A percentile compares a stretch with the other conserved stretches of the same genome.
These are phyloP conservation scores for Gari tellinella DNA, from an alignment of 2,888 invertebrate species.

Conservation along the genomic window DNA sequence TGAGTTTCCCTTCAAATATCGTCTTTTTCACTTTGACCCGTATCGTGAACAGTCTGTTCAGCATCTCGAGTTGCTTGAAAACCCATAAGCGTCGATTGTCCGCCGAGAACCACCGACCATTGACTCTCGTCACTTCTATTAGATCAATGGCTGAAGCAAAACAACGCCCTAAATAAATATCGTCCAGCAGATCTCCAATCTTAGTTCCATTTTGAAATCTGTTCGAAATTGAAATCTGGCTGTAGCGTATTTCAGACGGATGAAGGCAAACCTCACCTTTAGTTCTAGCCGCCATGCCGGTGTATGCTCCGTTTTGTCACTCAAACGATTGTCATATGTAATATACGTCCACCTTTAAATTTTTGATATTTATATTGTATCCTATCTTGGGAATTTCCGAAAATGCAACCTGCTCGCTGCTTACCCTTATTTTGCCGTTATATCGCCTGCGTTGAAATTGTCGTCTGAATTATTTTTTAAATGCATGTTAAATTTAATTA, in stretches of 20 bases:
- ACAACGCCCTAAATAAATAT: constrained; percentile 38
- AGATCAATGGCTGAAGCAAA: constrained; percentile 27
- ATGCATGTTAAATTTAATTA: too few species aligned
- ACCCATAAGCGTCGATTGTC: constrained; percentile 58
- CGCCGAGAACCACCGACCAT: constrained; percentile 28
- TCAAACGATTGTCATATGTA: too few species aligned
- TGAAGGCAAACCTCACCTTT: constrained; percentile 12
- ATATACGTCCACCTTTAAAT: too few species aligned
- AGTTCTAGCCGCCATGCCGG: too few species aligned
- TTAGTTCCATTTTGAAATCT: constrained; percentile 35
- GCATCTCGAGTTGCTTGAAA: constrained; percentile 44
- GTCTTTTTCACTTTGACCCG: constrained; percentile 31
- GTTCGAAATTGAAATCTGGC: constrained; percentile 39
- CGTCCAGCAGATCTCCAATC: constrained; percentile 38
- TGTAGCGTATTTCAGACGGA: constrained; percentile 49
- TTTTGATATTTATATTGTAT: too few species aligned
- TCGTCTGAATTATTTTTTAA: too few species aligned
- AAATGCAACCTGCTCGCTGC: too few species aligned
- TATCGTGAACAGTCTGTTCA: constrained; percentile 20
- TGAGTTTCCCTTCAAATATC: constrained; percentile 25
- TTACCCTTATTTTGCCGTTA: too few species aligned
- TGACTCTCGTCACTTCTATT: constrained; percentile 29
- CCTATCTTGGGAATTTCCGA: too few species aligned
- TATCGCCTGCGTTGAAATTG: too few species aligned
- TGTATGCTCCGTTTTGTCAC: too few species aligned